A percentile compares a stretch with the other conserved stretches of the same genome.
Conservation (phyloP, 2,113 vertebrate genomes). For the Caretta caretta region DNA sequence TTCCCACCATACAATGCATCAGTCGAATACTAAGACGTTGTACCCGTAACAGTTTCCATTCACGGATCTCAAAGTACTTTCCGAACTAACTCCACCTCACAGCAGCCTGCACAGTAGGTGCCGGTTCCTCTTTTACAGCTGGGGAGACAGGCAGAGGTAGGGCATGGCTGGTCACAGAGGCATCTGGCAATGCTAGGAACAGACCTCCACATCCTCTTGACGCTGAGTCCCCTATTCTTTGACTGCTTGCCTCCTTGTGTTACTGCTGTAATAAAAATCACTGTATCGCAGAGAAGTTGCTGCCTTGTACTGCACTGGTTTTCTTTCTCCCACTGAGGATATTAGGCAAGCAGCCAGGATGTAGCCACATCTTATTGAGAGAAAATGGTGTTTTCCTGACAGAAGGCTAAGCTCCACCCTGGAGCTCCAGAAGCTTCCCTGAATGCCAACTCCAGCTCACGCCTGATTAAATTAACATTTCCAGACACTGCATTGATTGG, state of each 20-base stretch:
- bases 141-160: accelerated
- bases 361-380: background rate
- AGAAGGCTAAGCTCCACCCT: constrained; percentile 21
- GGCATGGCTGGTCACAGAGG: accelerated
- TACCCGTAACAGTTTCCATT: background rate
- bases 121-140: background rate
- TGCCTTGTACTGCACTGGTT: background rate
- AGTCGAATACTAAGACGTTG: background rate
- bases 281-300: background rate
- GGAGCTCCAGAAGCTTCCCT: constrained; percentile 24
- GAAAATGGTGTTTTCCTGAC: background rate
- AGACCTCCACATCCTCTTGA: accelerated
- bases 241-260: accelerated
- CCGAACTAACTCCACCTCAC: background rate
- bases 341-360: background rate
- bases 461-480: constrained; percentile 69
- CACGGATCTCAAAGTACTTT: accelerated
- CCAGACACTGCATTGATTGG: constrained; percentile 57
- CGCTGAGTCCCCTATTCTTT: background rate
- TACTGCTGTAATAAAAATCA: accelerated
- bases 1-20: background rate
- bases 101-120: background rate
- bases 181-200: background rate
- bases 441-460: constrained; percentile 34
- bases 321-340: background rate